Evolutionary conservation across 2,113 vertebrate species (phyloP).

Genomic region (Calypte anna): DNA sequence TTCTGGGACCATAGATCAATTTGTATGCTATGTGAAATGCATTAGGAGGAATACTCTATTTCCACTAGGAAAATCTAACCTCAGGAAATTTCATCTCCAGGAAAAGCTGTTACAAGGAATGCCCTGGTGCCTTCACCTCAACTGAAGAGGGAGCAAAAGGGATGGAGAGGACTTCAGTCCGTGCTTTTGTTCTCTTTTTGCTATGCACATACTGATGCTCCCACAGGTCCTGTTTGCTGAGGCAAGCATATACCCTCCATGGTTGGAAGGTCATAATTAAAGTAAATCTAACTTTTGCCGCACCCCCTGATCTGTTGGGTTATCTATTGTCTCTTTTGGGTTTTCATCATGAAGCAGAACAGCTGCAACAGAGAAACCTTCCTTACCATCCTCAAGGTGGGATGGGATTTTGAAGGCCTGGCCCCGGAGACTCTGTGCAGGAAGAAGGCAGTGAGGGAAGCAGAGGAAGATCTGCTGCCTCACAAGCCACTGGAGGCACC

Average conservation of each 20-base stretch:
- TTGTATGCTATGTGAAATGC: not conserved
- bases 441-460: not conserved
- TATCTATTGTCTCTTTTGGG: not conserved
- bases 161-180: not conserved
- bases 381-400: too few relatives aligned
- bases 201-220: accelerated
- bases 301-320: accelerated
- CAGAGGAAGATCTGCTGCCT: too few relatives aligned
- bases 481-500: not conserved
- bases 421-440: too few relatives aligned
- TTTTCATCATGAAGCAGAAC: not conserved
- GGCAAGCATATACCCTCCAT: not conserved
- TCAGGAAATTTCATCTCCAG: not conserved
- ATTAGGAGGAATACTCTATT: not conserved
- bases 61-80: not conserved
- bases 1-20: not conserved
- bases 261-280: not conserved
- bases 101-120: not conserved
- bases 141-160: not conserved
- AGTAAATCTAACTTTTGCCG: not conserved
- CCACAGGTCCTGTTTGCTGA: not conserved
- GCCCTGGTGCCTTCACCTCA: not conserved
- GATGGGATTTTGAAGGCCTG: not conserved
- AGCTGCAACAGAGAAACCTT: not conserved
- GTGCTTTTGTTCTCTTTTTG: not conserved